Percentiles rank a stretch among this genome's conserved stretches.
Evolutionary conservation across 2,888 invertebrate species (phyloP).

Genomic region (Blera fallax): DNA sequence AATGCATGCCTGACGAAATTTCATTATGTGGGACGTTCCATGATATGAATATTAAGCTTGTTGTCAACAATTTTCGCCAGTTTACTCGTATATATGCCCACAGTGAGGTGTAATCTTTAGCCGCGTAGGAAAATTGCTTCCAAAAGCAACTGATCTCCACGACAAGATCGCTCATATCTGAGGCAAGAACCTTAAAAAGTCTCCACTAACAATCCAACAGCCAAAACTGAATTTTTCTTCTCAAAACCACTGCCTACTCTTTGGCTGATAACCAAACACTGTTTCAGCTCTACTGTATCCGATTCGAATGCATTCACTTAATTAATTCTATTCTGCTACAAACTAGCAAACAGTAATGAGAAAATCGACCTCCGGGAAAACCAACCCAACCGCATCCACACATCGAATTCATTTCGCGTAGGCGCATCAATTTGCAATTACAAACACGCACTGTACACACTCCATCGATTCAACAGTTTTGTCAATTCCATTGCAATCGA

Average conservation of each 20-base stretch:
- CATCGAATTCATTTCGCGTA: constrained; percentile 21
- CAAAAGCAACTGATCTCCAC: too few species aligned
- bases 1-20: too few species aligned
- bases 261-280: not conserved
- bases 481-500: constrained; percentile 50
- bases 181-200: not conserved
- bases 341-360: not conserved
- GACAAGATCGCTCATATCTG: not conserved
- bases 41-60: too few species aligned
- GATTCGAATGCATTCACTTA: not conserved
- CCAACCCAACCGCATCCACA: not conserved
- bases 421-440: constrained; percentile 60
- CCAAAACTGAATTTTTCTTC: not conserved
- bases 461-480: constrained; percentile 53
- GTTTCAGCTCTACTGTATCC: not conserved
- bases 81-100: too few species aligned
- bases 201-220: not conserved
- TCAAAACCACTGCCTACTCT: not conserved
- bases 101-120: too few species aligned
- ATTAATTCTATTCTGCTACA: not conserved
- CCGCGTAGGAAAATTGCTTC: too few species aligned
- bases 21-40: too few species aligned
- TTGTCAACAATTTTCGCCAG: too few species aligned
- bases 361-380: not conserved
- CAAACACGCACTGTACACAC: constrained; percentile 42